Percentiles rank a stretch among this genome's conserved stretches.
These are phyloP conservation scores for Aethina tumida DNA, from an alignment of 1,140 invertebrate genomes.

Conservation along the genomic window DNA sequence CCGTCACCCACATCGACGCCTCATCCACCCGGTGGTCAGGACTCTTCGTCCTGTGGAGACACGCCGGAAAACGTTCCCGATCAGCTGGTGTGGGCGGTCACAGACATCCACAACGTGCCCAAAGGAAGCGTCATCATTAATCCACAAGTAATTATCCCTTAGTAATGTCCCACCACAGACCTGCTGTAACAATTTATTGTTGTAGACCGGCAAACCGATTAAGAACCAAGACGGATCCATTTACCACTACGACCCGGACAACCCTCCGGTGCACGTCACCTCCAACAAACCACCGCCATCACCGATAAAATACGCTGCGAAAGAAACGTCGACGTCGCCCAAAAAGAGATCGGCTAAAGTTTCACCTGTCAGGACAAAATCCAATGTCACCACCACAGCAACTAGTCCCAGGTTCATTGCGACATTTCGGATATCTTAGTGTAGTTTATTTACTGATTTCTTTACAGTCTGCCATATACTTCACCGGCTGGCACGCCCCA, in stretches of 20 bases:
- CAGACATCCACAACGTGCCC: constrained; percentile 70
- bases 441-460: constrained; percentile 29
- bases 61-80: constrained; percentile 32
- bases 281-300: constrained; percentile 18
- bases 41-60: constrained; percentile 11
- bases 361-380: constrained; percentile 25
- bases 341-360: constrained; percentile 20
- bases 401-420: constrained; percentile 33
- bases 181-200: constrained; percentile 5
- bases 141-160: constrained; percentile 48
- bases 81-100: constrained; percentile 75
- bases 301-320: constrained; percentile 10
- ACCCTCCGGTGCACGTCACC: constrained; percentile 41
- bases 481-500: constrained; percentile 9
- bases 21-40: constrained; percentile 21
- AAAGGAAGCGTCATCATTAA: constrained; percentile 78
- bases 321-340: constrained; percentile 7
- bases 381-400: constrained; percentile 27
- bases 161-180: background rate
- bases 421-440: too few species aligned
- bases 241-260: constrained; percentile 64
- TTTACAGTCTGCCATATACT: constrained; percentile 10
- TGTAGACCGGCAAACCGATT: constrained; percentile 50
- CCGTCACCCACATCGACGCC: constrained; percentile 56
- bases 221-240: constrained; percentile 57